Conservation (phyloP, 2,888 invertebrate species). For the Euplagia quadripunctaria region DNA sequence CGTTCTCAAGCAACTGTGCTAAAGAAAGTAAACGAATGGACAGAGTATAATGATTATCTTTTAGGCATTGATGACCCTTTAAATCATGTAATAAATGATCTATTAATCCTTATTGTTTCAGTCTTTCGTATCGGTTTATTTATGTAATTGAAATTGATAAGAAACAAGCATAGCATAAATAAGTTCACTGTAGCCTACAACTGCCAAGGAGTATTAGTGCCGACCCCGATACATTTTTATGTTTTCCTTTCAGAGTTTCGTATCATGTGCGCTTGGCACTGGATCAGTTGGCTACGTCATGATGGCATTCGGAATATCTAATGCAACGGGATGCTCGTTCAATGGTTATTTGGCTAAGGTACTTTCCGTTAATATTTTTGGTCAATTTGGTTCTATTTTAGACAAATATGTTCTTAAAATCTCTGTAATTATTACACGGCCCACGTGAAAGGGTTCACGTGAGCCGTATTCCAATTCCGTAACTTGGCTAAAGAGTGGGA, state of each 20-base stretch:
- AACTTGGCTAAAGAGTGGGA: too few relatives aligned
- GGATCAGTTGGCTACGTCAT: slow-evolving; percentile 90
- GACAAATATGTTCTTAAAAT: background rate
- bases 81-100: background rate
- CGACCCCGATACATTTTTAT: too few relatives aligned
- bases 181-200: too few relatives aligned
- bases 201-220: too few relatives aligned
- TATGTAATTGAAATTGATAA: too few relatives aligned
- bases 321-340: slow-evolving; percentile 87
- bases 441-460: too few relatives aligned
- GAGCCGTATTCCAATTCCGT: background rate
- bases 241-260: too few relatives aligned
- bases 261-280: slow-evolving; percentile 88
- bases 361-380: background rate
- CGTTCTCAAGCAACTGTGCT: too few relatives aligned
- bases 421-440: background rate
- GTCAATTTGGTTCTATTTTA: background rate
- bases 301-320: slow-evolving; percentile 89
- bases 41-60: too few relatives aligned
- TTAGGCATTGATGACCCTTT: background rate
- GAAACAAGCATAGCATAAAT: too few relatives aligned
- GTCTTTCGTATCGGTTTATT: slow-evolving; percentile 87
- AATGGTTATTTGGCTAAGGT: slow-evolving; percentile 80
- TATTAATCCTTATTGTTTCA: slow-evolving; percentile 54
- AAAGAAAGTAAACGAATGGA: too few relatives aligned